A percentile compares a stretch with the other conserved stretches of the same genome.
Conservation (phyloP, 2,797 vertebrate species). For the Apodemus agrarius region DNA sequence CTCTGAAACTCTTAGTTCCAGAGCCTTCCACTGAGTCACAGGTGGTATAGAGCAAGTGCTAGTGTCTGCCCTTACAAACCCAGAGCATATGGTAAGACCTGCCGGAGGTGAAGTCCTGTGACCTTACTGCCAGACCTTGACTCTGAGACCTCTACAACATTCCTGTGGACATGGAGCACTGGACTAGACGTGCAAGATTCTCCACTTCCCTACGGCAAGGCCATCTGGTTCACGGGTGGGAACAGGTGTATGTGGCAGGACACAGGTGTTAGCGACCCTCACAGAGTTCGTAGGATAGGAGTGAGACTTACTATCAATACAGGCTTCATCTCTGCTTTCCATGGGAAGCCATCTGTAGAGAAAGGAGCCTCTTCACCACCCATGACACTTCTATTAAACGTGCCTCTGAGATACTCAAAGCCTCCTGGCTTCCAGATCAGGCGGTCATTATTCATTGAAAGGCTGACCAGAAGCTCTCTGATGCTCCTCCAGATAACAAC, state of each 20-base stretch:
- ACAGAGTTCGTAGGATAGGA: not conserved
- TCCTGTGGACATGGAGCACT: not conserved
- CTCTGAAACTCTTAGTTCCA: not conserved
- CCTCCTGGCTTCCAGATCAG: not conserved
- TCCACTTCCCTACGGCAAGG: not conserved
- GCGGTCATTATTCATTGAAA: not conserved
- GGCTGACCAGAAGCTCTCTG: not conserved
- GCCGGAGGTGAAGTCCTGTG: not conserved
- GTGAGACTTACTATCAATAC: not conserved
- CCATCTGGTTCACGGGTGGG: not conserved
- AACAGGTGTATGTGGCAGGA: not conserved
- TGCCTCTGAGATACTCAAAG: no score
- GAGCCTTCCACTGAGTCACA: not conserved
- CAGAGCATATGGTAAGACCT: not conserved
- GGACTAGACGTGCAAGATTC: not conserved
- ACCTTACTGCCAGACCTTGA: not conserved
- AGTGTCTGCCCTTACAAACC: not conserved
- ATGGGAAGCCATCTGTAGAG: not conserved
- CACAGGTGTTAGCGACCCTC: not conserved
- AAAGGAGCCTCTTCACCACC: not conserved
- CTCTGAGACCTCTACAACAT: not conserved
- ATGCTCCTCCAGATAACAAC: not conserved
- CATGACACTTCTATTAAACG: not conserved
- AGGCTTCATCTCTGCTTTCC: not conserved
- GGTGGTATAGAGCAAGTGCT: not conserved